Base-by-base conservation (phyloP, 1,140 invertebrate genomes). In the Phocides pigmalion region DNA sequence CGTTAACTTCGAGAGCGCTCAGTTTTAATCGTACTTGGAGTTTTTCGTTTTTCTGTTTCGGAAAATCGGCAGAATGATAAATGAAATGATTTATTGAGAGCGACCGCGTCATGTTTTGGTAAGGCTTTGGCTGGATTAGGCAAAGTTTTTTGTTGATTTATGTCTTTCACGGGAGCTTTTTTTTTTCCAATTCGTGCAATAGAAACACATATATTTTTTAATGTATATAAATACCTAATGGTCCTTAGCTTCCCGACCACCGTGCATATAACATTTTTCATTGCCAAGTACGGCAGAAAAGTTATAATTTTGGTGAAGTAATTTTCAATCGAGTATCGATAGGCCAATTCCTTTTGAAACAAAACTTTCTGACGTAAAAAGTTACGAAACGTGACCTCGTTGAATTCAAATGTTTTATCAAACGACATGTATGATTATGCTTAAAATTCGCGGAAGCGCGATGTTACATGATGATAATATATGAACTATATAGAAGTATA, bases 1-100 rank as follows among this genome's bases (percentile, higher is more conserved):
- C 70, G 66, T 69, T 72, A 69, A 62, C 63, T 72, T 58, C 54
- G 56, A 72, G 58, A 51, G 70, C 56, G 62, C 66, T 69, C 63
- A 39, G 61, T 62, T 66, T 69, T 72, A 72, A 62, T 69, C 66
- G 66, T 53, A 54, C 69, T 66, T 53, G 41, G 56, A 59, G 56
- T 59, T 42, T 59, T 66, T 58, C 64, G 68, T 64, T 64, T 68
- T 71, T 62, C 28, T 47, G 56, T 59, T 59, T 59, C 56, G 42
- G 42, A 47, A 59, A 59, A 59, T 59, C 56, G 56, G 56, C 15
- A 47, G 42, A 59, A 59, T 59, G 56, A 59, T 59, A 59, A 59
- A 59, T 59, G 41, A 59, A 59, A 46, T 58, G 54, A 58, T 44
- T 58, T 58, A 58, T 58, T 58, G 54, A 58, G 35, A 58, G 54